Evolutionary conservation across 2,797 vertebrate species (phyloP).

Genomic region (Phrynocephalus forsythii): DNA sequence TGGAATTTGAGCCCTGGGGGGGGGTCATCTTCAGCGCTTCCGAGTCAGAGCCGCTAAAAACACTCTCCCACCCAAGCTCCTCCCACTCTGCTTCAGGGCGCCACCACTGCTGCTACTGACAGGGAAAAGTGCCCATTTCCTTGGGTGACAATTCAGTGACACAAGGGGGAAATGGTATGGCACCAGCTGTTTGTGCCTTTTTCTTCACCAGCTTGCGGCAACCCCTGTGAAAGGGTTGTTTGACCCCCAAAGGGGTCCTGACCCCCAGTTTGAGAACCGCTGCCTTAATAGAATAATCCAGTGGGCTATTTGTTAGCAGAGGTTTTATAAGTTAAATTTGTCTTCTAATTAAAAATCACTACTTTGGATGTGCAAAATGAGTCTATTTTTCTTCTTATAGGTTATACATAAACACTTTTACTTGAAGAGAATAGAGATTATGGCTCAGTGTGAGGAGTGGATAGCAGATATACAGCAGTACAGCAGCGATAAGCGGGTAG

Average conservation of each 20-base stretch:
- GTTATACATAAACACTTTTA: slow-evolving; percentile 99
- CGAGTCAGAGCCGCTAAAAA: no score
- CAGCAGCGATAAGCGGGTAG: slow-evolving; percentile 98
- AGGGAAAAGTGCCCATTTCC: no score
- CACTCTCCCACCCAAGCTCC: not conserved
- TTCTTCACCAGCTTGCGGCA: no score
- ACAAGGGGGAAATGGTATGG: no score
- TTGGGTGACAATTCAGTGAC: no score
- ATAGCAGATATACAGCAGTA: slow-evolving; percentile 99
- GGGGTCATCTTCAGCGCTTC: no score
- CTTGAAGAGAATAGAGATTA: slow-evolving; percentile 96
- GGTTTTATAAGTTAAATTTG: not conserved
- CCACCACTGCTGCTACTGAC: not conserved
- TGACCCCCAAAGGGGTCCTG: no score
- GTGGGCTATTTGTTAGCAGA: not conserved
- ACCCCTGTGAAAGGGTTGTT: no score
- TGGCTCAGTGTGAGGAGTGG: slow-evolving; percentile 99
- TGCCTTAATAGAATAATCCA: not conserved
- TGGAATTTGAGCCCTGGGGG: not conserved
- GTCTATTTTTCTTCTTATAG: slow-evolving; percentile 72
- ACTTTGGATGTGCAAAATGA: not conserved
- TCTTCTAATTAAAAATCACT: not conserved
- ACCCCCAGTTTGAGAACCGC: no score
- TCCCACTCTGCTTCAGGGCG: not conserved
- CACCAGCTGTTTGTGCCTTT: no score